Base-by-base conservation (phyloP, 2,113 vertebrate species). In the Motacilla alba region DNA sequence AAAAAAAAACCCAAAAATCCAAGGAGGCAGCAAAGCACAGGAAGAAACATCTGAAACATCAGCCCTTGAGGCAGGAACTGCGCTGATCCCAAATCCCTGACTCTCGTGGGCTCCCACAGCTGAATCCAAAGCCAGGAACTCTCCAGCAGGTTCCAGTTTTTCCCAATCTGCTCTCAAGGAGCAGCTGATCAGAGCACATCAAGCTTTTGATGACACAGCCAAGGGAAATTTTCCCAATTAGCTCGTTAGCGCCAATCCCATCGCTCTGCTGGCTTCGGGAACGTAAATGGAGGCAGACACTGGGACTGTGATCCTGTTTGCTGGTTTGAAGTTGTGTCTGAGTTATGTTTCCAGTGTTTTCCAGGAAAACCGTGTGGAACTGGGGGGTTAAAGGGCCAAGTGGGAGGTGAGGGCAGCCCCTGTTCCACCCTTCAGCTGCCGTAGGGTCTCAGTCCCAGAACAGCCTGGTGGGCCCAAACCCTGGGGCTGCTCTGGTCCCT, bases 61-160 rank as follows among this genome's bases (percentile, higher is more conserved):
- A 75, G 9, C n/a, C 63, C 46, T 41, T 30, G 52, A 47, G 21
- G 76, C 68, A 46, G 30, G 22, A 39, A 0, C 44, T 23, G 43
- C 27, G 7, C 82, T 43, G 46, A 62, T 49, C 69, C 73, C 46
- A 19, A 62, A 84, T 14, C 35, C 46, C 64, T 12, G 28, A 15
- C 18, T 43, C 69, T 23, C 0, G 0, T 2, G n/a, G 59, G 43
- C 27, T 90, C 27, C 68, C 9, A 0, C 13, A 37, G 39, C 63
- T 77, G 63, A 83, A 41, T 39, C 83, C 60, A 75, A 91, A 56
- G 4, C 47, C 78, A 33, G 53, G 49, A 77, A 22, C 8, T 5
- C 22, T 70, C 50, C 58, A 78, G 47, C 43, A 79, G 44, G 21
- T 30, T 62, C 28, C 26, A 5, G 0, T 5, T 82, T 60, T 49